A percentile compares a stretch with the other conserved stretches of the same genome.
phyloP scores from a whole-genome alignment of 2,113 vertebrate genomes.

The Pithys albifrons region DNA sequence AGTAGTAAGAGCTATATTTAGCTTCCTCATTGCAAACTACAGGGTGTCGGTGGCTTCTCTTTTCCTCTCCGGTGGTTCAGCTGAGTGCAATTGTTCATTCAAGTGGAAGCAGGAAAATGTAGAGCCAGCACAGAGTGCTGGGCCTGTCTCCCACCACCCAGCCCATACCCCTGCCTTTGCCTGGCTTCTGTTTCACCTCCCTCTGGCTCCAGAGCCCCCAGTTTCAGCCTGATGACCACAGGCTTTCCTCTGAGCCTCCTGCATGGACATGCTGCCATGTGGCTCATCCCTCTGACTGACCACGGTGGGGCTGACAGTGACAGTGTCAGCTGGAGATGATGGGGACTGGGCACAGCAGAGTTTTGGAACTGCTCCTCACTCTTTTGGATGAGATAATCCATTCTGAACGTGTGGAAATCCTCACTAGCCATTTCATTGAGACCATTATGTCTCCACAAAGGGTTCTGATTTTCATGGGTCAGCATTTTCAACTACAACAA shows the following conservation, averaged over 20 bases:
- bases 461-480: not conserved
- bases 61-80: constrained; percentile 22
- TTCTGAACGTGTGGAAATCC: not conserved
- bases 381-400: not conserved
- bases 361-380: not conserved
- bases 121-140: not conserved
- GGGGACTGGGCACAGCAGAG: not conserved
- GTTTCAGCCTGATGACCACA: not conserved
- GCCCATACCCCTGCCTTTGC: not conserved
- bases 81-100: not conserved
- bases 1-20: constrained; percentile 20
- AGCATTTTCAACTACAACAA: not conserved
- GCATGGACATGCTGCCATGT: not conserved
- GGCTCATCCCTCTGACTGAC: not conserved
- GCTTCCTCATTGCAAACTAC: constrained; percentile 1
- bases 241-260: not conserved
- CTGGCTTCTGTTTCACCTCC: not conserved
- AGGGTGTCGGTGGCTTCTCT: constrained; percentile 22
- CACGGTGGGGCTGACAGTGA: rapidly evolving
- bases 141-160: not conserved
- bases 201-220: not conserved
- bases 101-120: not conserved
- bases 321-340: not conserved
- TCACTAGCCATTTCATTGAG: not conserved
- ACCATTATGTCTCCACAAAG: not conserved